Evolutionary conservation across 2,113 vertebrate species (phyloP).

Genomic region (Aleadryas rufinucha): DNA sequence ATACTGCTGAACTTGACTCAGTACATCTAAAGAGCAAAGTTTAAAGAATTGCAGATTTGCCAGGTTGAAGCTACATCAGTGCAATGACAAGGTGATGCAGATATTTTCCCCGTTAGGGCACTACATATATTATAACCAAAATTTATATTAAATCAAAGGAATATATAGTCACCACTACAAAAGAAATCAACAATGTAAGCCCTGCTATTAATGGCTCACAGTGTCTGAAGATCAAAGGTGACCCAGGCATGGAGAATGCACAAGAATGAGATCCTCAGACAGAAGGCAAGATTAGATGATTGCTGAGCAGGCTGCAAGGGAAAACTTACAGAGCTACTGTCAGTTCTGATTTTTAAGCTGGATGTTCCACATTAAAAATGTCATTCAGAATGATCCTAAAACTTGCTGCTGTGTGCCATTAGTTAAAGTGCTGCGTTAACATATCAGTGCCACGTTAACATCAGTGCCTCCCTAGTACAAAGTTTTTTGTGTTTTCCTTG

Average conservation of each 20-base stretch:
- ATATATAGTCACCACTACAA: background rate
- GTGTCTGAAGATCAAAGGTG: background rate
- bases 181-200: background rate
- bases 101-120: background rate
- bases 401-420: background rate
- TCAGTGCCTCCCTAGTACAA: background rate
- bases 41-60: slow-evolving; percentile 8
- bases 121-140: background rate
- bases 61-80: background rate
- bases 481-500: background rate
- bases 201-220: slow-evolving; percentile 6
- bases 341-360: slow-evolving; percentile 1
- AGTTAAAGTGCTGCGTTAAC: background rate
- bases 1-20: background rate
- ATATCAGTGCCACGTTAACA: background rate
- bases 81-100: background rate
- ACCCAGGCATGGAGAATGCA: background rate
- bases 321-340: background rate
- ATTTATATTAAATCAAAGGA: slow-evolving; percentile 18
- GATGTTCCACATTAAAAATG: background rate
- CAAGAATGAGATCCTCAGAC: background rate
- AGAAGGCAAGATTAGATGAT: background rate
- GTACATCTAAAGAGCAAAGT: background rate
- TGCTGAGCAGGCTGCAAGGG: background rate
- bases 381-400: background rate